These are phyloP conservation scores for Mamestra configurata DNA, from an alignment of 1,140 invertebrate species.

Conservation along the genomic window DNA sequence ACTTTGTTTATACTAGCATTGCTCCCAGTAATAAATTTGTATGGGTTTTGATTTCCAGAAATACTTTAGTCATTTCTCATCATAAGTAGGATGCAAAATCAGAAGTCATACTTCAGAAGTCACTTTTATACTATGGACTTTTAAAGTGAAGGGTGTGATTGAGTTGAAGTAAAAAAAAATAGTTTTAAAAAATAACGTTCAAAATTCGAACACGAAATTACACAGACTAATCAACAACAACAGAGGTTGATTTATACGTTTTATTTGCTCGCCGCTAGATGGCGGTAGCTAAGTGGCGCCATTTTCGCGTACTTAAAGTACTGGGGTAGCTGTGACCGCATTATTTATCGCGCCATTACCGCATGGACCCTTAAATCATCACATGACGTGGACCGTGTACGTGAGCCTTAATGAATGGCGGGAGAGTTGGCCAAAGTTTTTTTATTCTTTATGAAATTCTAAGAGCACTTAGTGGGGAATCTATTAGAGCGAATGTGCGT, in stretches of 20 bases:
- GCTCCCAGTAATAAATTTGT: no score
- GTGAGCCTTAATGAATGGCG: slow-evolving; percentile 81
- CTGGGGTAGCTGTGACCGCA: slow-evolving; percentile 71
- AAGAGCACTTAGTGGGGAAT: slow-evolving; percentile 83
- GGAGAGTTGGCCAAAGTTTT: slow-evolving; percentile 72
- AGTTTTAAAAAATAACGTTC: not conserved
- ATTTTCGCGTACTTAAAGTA: slow-evolving; percentile 72
- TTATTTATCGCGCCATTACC: slow-evolving; percentile 87
- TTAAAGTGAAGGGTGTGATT: no score
- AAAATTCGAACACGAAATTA: slow-evolving; percentile 48
- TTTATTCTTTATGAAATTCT: slow-evolving; percentile 84
- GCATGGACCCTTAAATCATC: slow-evolving; percentile 84
- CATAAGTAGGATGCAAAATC: no score
- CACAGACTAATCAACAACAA: slow-evolving; percentile 64
- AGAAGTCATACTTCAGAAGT: no score
- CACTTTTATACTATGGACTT: no score
- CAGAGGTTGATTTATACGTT: slow-evolving; percentile 67
- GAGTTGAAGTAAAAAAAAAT: no score
- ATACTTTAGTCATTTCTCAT: no score
- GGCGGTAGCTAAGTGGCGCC: slow-evolving; percentile 80
- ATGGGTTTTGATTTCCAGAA: no score
- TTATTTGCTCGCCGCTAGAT: slow-evolving; percentile 77
- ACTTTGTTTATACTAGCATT: no score
- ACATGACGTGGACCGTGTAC: slow-evolving; percentile 76
- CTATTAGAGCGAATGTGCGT: slow-evolving; percentile 69